Evolutionary conservation across 2,888 invertebrate species (phyloP), one percentile per base, ranked within the genome.

Genomic region (Stenichneumon culpator): DNA sequence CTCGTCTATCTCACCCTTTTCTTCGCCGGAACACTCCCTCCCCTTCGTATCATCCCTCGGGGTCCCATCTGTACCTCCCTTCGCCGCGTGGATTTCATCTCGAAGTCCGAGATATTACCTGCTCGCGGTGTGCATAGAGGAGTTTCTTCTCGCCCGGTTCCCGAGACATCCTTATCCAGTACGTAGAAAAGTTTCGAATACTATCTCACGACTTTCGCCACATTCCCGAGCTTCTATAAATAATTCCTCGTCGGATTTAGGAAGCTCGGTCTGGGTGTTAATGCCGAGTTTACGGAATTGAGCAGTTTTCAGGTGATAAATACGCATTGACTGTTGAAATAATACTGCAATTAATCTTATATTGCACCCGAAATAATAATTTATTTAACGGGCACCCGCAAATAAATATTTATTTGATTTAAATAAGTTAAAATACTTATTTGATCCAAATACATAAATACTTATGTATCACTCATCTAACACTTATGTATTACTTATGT

Each of bases 221-320:
- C 83, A 87, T 88, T 78, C 54, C 60, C 82, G 86, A 87, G 87
- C 82, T 79, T 89, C 89, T 89, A 90, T 91, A 92, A 91, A 92
- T 92, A 92, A 92, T 91, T 92, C 91, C 90, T 88, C 91, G 91
- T 91, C 88, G 89, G 89, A 92, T 92, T 91, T 92, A 93, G 90
- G 90, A 87, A 87, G 83, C 47, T 65, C 6, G 28, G 57, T 47
- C 44, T 47, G 3, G 14, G 44, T 54, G 16, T 54, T 19, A 54
- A 9, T 2, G 52, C 14, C n/a, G 52, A 1, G 6, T 19, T 54
- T 19, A 54, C 1, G n/a, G 2, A 16, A 47, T 16, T 16, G 44
- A 1, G 44, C 44, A 4, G 14, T 54, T 54, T 54, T 54, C n/a
- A 0, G 19, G 19, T 6, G 2, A 54, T n/a, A 19, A 54, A 19